phyloP scores from a whole-genome alignment of 1,140 invertebrate genomes.

The Euura lappo region DNA sequence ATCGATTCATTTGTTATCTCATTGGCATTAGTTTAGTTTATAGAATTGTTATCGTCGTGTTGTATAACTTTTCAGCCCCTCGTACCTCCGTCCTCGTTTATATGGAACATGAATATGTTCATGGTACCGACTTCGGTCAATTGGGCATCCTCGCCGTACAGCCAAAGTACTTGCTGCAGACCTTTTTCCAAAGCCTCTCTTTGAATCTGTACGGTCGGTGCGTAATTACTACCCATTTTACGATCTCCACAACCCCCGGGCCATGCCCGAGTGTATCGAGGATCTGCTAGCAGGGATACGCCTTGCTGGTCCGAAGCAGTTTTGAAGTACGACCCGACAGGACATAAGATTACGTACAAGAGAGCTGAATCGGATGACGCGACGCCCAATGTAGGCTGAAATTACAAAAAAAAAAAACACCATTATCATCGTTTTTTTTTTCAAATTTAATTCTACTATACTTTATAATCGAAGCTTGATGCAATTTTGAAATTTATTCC shows the following conservation, averaged over 20 bases:
- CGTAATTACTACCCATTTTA: slow-evolving; percentile 96
- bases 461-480: neutral
- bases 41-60: slow-evolving; percentile 9
- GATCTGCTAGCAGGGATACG: slow-evolving; percentile 78
- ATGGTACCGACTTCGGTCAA: slow-evolving; percentile 98
- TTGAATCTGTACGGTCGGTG: slow-evolving; percentile 84
- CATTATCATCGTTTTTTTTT: neutral
- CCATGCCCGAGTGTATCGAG: slow-evolving; percentile 86
- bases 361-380: slow-evolving; percentile 82
- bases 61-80: slow-evolving; percentile 14
- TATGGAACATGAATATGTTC: slow-evolving; percentile 94
- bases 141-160: slow-evolving; percentile 93
- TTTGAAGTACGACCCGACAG: slow-evolving; percentile 92
- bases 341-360: slow-evolving; percentile 90
- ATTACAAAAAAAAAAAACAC: slow-evolving; percentile 20
- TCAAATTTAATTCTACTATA: neutral
- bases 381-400: slow-evolving; percentile 90
- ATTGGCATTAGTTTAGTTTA: neutral
- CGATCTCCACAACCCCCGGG: slow-evolving; percentile 93
- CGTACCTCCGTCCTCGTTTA: slow-evolving; percentile 90
- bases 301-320: slow-evolving; percentile 56
- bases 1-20: slow-evolving; percentile 15
- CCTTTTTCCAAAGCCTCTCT: slow-evolving; percentile 79
- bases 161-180: slow-evolving; percentile 96
- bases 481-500: neutral